Conservation (phyloP, 2,888 invertebrate species). For the Mactromeris polynyma region DNA sequence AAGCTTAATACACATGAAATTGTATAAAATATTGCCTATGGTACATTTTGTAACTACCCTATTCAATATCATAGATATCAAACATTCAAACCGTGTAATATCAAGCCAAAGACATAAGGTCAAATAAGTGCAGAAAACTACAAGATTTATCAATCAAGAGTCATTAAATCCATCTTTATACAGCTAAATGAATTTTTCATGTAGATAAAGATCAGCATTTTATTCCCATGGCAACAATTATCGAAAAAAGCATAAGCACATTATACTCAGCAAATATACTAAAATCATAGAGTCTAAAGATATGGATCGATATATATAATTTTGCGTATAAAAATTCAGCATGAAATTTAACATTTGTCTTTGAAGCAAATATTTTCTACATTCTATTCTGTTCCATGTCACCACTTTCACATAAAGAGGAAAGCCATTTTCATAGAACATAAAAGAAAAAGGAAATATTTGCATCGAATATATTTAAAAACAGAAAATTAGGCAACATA, state of each 20-base stretch:
- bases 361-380: neutral
- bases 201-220: neutral
- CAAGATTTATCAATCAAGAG: neutral
- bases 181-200: too few species aligned
- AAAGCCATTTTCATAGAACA: neutral
- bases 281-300: neutral
- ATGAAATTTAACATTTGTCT: neutral
- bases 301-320: neutral
- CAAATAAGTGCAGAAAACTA: neutral
- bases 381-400: neutral
- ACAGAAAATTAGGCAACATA: neutral
- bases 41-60: neutral
- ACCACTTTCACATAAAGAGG: neutral
- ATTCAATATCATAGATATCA: neutral
- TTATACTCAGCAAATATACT: neutral
- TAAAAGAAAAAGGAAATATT: neutral
- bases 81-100: neutral
- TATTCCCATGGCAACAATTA: neutral
- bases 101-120: neutral
- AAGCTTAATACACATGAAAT: neutral
- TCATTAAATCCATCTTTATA: too few species aligned
- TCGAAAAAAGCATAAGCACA: neutral
- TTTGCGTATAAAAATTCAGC: constrained; percentile 7
- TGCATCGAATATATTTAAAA: constrained; percentile 8
- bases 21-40: neutral